Evolutionary conservation across 2,888 invertebrate species (phyloP), one percentile per base, ranked within the genome.

Genomic region (Matsumyia berberina): DNA sequence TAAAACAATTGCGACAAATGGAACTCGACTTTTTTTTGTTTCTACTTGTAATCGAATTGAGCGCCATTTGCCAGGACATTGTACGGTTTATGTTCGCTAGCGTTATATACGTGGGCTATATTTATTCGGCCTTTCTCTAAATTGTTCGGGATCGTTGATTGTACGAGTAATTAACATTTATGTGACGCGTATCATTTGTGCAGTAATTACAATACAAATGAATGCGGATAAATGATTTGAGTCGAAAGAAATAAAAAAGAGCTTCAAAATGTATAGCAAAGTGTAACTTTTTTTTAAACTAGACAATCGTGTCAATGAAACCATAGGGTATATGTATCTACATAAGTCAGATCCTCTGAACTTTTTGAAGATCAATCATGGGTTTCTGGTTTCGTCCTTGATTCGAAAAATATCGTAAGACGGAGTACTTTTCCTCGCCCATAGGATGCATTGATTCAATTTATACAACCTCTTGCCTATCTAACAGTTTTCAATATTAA

Each of bases 31-130:
- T n/a, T n/a, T n/a, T 39, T 37, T 58, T 12, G 29, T 51, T 42
- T 12, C 11, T 49, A 0, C 44, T 57, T 37, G n/a, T 60, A 39
- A 37, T 60, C 39, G 39, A 58, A 60, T 57, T 7, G 9, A 24
- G 1, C 51, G 24, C 51, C 62, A 62, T 73, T 73, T 73, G 73
- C 51, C 6, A 55, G 62, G 44, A 73, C 73, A 73, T 73, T 5
- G 11, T 11, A 49, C 2, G 9, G 1, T 2, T 46, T 9, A 0
- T 19, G 15, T 42, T 12, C 11, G 46, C 46, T 19, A 9, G 24
- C n/a, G 1, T 7, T 12, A n/a, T 24, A 15, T 55, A 12, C n/a
- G n/a, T 15, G 31, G 3, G 1, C 17, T 3, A 7, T 55, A 15
- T 5, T 24, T 49, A 8, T 15, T 12, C 12, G 7, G n/a, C n/a